Conservation (phyloP, 2,888 invertebrate species). For the Himalopsyche anomala region DNA sequence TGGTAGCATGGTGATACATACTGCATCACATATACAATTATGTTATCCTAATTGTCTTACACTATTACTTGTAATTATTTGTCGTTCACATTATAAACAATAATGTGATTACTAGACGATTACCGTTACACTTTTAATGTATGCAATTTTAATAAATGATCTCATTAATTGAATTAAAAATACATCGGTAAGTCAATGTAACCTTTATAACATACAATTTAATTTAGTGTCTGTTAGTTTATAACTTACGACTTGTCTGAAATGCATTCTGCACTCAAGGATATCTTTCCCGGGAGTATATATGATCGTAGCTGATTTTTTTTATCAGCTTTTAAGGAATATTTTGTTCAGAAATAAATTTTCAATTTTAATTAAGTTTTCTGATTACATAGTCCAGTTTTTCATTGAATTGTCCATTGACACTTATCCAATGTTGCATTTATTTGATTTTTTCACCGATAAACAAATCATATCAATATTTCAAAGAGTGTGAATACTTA, state of each 20-base stretch:
- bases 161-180: constrained; percentile 41
- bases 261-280: constrained; percentile 25
- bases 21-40: too few relatives aligned
- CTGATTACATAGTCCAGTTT: too few relatives aligned
- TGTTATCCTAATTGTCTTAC: too few relatives aligned
- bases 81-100: too few relatives aligned
- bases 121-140: constrained; percentile 5
- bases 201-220: constrained; percentile 8
- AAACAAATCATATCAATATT: too few relatives aligned
- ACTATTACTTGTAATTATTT: too few relatives aligned
- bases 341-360: not conserved
- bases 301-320: not conserved
- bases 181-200: constrained; percentile 16
- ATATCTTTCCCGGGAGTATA: not conserved
- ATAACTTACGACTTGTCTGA: constrained; percentile 19
- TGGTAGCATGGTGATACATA: too few relatives aligned
- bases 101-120: too few relatives aligned
- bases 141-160: constrained; percentile 16
- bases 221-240: constrained; percentile 24
- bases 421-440: too few relatives aligned
- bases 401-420: too few relatives aligned
- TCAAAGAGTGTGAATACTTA: too few relatives aligned
- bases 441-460: too few relatives aligned
- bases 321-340: not conserved
- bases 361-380: not conserved